Evolutionary conservation across 2,797 vertebrate species (phyloP).

Genomic region (Thaleichthys pacificus): DNA sequence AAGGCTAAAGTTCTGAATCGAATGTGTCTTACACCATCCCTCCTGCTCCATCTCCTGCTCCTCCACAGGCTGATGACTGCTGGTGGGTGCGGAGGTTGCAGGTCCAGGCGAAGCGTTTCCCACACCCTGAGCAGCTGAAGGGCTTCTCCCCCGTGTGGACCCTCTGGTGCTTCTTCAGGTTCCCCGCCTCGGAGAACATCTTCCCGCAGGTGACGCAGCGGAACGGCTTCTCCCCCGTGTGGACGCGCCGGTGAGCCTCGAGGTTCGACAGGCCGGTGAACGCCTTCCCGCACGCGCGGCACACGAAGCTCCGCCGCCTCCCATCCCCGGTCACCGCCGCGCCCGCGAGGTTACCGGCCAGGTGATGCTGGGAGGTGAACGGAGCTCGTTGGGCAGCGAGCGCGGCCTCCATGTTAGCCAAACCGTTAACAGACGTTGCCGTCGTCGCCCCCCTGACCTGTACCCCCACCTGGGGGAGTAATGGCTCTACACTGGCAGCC

Average conservation of each 20-base stretch:
- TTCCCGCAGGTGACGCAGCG: conserved; percentile 70
- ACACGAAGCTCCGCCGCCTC: conserved; percentile 62
- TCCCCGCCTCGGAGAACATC: conserved; percentile 73
- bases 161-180: conserved; percentile 77
- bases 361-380: conserved; percentile 15
- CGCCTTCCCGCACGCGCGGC: conserved; percentile 69
- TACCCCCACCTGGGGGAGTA: conserved; percentile 15
- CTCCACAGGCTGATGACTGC: conserved; percentile 53
- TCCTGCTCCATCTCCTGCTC: neutral
- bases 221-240: conserved; percentile 74
- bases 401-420: conserved; percentile 37
- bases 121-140: conserved; percentile 68
- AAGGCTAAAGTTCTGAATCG: neutral
- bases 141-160: conserved; percentile 78
- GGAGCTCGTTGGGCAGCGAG: conserved; percentile 32
- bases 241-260: conserved; percentile 71
- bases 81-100: conserved; percentile 76
- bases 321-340: conserved; percentile 13
- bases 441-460: conserved; percentile 22
- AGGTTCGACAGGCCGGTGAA: conserved; percentile 72
- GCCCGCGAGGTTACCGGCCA: neutral
- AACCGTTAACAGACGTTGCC: neutral
- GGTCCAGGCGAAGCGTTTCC: conserved; percentile 75
- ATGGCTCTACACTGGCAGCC: conserved; percentile 1
- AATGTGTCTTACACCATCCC: neutral